phyloP scores from a whole-genome alignment of 2,888 invertebrate genomes.

The Silvanus unidentatus region DNA sequence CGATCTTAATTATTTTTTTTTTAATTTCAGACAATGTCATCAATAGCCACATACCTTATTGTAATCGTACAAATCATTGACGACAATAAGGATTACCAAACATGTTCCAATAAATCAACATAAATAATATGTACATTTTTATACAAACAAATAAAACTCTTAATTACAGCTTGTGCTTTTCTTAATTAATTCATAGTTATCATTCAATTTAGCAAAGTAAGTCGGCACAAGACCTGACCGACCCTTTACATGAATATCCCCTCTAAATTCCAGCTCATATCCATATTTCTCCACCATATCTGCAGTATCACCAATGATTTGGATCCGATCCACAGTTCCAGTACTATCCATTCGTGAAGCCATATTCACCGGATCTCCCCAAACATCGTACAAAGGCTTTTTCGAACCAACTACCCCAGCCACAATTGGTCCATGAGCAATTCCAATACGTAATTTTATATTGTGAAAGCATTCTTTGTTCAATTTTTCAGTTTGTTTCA shows the following conservation, averaged over 20 bases:
- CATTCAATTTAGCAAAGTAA: conserved; percentile 65
- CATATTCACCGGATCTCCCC: conserved; percentile 96
- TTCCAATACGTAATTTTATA: conserved; percentile 66
- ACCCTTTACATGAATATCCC: conserved; percentile 68
- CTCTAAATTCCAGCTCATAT: conserved; percentile 63
- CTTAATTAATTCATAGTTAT: conserved; percentile 35
- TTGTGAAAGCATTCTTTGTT: conserved; percentile 52
- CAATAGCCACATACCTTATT: conserved; percentile 25
- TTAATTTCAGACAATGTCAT: conserved; percentile 23
- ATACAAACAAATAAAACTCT: conserved; percentile 1
- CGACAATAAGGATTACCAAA: conserved; percentile 6
- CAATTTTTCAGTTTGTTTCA: conserved; percentile 50
- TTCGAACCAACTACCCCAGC: conserved; percentile 92
- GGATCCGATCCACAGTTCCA: conserved; percentile 51
- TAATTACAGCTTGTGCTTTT: background rate
- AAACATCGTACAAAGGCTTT: conserved; percentile 93
- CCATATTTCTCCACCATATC: conserved; percentile 61
- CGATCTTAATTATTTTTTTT: conserved; percentile 8
- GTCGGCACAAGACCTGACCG: conserved; percentile 61
- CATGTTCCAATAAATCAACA: background rate
- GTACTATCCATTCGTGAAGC: conserved; percentile 95
- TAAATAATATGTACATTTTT: background rate
- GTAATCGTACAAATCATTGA: conserved; percentile 22
- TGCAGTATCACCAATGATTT: conserved; percentile 66
- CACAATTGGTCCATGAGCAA: conserved; percentile 84